These are phyloP conservation scores for Cyrtonyx montezumae DNA, from an alignment of 2,113 vertebrate species.

Conservation along the genomic window DNA sequence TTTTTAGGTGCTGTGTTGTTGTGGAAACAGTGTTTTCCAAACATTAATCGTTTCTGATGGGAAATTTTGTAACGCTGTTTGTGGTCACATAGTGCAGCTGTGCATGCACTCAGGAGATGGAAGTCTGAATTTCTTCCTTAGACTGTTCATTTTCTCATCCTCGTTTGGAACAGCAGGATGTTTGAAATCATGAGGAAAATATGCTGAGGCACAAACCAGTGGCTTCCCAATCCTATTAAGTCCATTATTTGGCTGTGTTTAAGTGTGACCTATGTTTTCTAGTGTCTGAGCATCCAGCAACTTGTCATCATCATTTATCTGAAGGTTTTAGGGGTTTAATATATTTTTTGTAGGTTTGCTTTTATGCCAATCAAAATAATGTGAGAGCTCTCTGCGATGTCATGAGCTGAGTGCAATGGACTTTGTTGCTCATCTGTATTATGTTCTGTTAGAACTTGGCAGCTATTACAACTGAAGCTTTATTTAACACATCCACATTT, in stretches of 20 bases:
- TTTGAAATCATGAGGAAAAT: background rate
- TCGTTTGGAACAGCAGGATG: background rate
- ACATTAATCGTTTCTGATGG: background rate
- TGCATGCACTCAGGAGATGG: background rate
- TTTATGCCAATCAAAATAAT: constrained; percentile 61
- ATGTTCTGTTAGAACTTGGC: constrained; percentile 49
- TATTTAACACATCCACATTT: constrained; percentile 51
- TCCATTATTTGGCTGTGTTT: background rate
- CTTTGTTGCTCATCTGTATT: constrained; percentile 31
- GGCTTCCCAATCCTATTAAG: background rate
- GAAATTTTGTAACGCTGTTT: background rate
- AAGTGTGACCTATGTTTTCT: constrained; percentile 9
- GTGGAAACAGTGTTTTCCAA: background rate
- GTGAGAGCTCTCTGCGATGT: constrained; percentile 36
- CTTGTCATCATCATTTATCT: constrained; percentile 27
- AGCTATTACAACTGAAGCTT: constrained; percentile 45
- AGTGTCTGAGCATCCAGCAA: background rate
- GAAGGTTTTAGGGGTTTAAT: constrained; percentile 46
- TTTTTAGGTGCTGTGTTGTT: background rate
- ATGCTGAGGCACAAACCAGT: background rate
- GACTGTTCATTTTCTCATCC: background rate
- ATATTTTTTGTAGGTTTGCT: constrained; percentile 9
- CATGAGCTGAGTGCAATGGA: constrained; percentile 51
- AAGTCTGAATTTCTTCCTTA: background rate
- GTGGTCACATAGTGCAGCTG: background rate